Conservation (phyloP, 2,888 invertebrate species). For the Alloscopus bannaensis region DNA sequence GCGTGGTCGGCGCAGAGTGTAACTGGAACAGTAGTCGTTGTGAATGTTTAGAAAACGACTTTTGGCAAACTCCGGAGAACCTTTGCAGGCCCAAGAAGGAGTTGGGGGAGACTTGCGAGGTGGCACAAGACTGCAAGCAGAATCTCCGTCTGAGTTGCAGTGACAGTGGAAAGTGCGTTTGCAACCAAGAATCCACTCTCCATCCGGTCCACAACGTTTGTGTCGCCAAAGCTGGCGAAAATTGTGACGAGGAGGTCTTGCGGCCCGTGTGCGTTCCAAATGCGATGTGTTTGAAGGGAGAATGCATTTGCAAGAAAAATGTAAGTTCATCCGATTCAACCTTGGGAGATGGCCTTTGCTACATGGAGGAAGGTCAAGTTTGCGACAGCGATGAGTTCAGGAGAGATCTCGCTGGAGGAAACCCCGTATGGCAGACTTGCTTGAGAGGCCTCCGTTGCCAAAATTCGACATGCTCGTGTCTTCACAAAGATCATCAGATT, state of each 20-base stretch:
- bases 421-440: neutral
- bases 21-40: neutral
- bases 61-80: neutral
- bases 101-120: neutral
- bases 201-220: neutral
- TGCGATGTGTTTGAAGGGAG: neutral
- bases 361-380: neutral
- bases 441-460: conserved; percentile 13
- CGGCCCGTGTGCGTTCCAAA: conserved; percentile 7
- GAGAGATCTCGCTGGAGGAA: neutral
- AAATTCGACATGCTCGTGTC: conserved; percentile 1
- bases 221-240: neutral
- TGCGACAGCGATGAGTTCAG: conserved; percentile 17
- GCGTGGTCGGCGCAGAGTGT: conserved; percentile 1
- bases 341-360: conserved; percentile 4
- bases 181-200: neutral
- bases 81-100: neutral
- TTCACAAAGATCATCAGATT: conserved; percentile 17
- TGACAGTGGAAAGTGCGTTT: neutral
- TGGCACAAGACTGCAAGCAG: neutral
- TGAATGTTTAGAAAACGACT: neutral
- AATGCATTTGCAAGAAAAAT: neutral
- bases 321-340: neutral
- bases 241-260: neutral
- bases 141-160: neutral